Evolutionary conservation across 2,888 invertebrate genomes (phyloP), one percentile per base, ranked within the genome.

Genomic region (Megastigmus dorsalis): DNA sequence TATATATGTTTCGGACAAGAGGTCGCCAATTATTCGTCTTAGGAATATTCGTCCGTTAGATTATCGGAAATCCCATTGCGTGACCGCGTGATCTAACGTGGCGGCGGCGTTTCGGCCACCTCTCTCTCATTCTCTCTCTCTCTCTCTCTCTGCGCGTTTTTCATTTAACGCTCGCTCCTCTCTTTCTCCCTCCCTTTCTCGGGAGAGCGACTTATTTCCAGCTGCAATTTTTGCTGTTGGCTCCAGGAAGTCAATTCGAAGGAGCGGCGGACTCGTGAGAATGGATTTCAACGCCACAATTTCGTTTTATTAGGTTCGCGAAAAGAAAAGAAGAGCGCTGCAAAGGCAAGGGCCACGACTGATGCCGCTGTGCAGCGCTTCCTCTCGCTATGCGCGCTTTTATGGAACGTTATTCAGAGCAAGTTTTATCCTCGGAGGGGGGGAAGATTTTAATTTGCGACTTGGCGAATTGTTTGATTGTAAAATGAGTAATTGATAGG

Each of bases 41-140:
- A 66, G 59, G 63, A 68, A 68, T 57, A 63, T 59, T 65, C 23
- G 60, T 26, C 60, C 67, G 67, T 67, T 75, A 70, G 75, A 71
- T 75, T 55, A 75, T 75, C 43, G 67, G 71, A 66, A 75, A 75
- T 71, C 54, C 55, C 36, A 68, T 75, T 63, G 73, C 76, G 73
- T 75, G 75, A 74, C 63, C 36, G 60, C 41, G 26, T n/a, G 15
- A 36, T 67, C 67, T 50, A 62, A 57, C 50, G 28, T 23, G 36
- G 15, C 41, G n/a, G 55, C 23, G 28, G 5, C 26, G 55, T 36
- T 50, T 41, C 45, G 67, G 68, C 18, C 33, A 41, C 7, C 33
- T 38, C 28, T 18, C 33, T 38, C 33, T 38, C 18, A 26, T 72
- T n/a, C n/a, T n/a, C n/a, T n/a, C n/a, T n/a, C n/a, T n/a, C n/a